phyloP scores from a whole-genome alignment of 2,113 vertebrate genomes.

The Ursus arctos region DNA sequence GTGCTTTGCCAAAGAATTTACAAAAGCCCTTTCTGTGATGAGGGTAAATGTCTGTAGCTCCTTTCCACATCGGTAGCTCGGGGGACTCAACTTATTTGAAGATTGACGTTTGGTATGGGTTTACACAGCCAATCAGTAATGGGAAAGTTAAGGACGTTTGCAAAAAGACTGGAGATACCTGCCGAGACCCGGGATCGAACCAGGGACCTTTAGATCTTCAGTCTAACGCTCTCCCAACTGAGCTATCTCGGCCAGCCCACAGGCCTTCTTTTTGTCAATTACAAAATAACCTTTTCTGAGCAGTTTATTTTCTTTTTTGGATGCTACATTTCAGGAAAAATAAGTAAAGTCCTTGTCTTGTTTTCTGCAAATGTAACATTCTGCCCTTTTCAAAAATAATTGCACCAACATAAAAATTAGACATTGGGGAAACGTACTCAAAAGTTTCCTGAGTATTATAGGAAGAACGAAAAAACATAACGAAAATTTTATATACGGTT shows the following conservation, averaged over 20 bases:
- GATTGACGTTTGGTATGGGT: background rate
- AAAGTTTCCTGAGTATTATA: background rate
- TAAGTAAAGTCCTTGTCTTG: background rate
- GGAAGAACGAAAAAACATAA: background rate
- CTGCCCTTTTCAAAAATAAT: background rate
- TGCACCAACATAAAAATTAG: background rate
- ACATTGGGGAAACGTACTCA: background rate
- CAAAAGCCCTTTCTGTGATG: too few species aligned
- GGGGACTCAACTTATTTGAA: background rate
- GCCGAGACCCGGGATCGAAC: slow-evolving; percentile 79
- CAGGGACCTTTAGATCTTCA: slow-evolving; percentile 82
- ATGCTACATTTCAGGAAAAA: background rate
- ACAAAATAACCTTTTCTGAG: background rate
- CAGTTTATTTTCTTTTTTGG: background rate
- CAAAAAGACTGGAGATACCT: fast-evolving
- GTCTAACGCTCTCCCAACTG: slow-evolving; percentile 76
- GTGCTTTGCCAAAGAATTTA: background rate
- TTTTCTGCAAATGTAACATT: background rate
- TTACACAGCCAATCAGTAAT: background rate
- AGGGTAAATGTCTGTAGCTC: fast-evolving
- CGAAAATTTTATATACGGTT: background rate
- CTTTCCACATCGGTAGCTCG: background rate
- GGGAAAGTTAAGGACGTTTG: too few species aligned
- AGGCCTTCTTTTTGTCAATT: fast-evolving
- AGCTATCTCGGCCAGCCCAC: slow-evolving; percentile 75